A percentile compares a stretch with the other conserved stretches of the same genome.
Evolutionary conservation across 2,888 invertebrate genomes (phyloP).

Genomic region (Protonemura montana): DNA sequence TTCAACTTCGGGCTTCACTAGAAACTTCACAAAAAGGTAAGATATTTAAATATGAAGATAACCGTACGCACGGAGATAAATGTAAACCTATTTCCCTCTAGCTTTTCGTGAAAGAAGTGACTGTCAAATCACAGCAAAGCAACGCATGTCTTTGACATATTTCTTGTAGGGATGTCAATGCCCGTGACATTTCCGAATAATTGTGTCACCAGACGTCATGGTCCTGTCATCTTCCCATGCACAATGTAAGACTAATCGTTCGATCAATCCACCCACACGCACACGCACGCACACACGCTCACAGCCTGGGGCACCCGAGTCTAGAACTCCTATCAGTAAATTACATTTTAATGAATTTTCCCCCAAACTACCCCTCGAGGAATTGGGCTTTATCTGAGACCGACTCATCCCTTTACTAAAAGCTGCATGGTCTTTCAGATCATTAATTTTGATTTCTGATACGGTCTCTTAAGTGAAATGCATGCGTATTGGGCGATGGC

Average conservation of each 20-base stretch:
- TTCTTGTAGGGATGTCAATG: not conserved
- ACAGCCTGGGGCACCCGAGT: not conserved
- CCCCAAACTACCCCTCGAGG: conserved; percentile 3
- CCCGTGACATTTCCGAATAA: not conserved
- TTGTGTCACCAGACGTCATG: not conserved
- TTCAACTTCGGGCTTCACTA: not conserved
- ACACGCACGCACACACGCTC: not conserved
- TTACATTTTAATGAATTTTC: conserved; percentile 26
- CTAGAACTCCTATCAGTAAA: not conserved
- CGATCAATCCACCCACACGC: too few relatives aligned
- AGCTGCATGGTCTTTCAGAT: conserved; percentile 9
- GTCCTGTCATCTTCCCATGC: not conserved
- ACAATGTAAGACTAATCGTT: not conserved
- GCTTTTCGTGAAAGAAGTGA: too few relatives aligned
- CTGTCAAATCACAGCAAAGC: too few relatives aligned
- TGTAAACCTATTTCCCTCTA: too few relatives aligned
- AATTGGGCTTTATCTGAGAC: conserved; percentile 15
- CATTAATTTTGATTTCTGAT: conserved; percentile 37
- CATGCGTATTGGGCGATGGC: conserved; percentile 19
- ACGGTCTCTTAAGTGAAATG: conserved; percentile 28
- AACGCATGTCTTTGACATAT: too few relatives aligned
- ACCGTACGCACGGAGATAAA: too few relatives aligned
- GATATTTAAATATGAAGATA: not conserved
- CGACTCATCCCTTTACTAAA: conserved; percentile 15
- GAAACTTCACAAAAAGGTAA: not conserved